Evolutionary conservation across 1,140 invertebrate genomes (phyloP).

Genomic region (Mylabris phalerata): DNA sequence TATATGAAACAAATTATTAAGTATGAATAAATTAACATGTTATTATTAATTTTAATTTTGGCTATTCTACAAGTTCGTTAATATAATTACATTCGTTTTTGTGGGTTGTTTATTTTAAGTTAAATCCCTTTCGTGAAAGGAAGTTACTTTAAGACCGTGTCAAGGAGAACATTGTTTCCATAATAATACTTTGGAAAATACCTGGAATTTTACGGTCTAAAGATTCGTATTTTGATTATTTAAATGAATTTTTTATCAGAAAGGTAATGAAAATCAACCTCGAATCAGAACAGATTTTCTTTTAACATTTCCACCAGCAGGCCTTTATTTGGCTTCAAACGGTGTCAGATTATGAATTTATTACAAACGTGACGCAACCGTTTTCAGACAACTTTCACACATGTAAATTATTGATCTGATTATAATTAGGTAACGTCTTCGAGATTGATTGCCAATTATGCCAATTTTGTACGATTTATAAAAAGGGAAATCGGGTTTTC

Average conservation of each 20-base stretch:
- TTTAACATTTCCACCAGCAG: not conserved
- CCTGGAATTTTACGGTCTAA: not conserved
- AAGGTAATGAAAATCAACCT: constrained; percentile 2
- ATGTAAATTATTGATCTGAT: no score
- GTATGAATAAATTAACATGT: not conserved
- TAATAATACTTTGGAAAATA: not conserved
- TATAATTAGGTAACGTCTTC: no score
- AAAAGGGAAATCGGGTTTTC: no score
- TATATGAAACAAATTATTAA: constrained; percentile 5
- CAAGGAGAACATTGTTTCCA: constrained; percentile 1
- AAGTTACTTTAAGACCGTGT: not conserved
- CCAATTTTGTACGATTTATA: no score
- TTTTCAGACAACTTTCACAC: constrained; percentile 9
- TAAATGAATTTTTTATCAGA: no score
- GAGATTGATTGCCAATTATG: no score
- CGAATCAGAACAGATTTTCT: not conserved
- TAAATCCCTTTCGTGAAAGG: constrained; percentile 7
- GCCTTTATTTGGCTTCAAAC: constrained; percentile 4
- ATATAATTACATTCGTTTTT: not conserved
- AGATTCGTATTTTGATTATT: not conserved
- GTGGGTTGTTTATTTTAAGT: not conserved
- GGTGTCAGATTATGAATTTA: constrained; percentile 9
- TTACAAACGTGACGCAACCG: not conserved
- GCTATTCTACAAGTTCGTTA: not conserved
- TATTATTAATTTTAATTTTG: constrained; percentile 5